Conservation (phyloP, 2,113 vertebrate species). For the Podarcis cretensis region DNA sequence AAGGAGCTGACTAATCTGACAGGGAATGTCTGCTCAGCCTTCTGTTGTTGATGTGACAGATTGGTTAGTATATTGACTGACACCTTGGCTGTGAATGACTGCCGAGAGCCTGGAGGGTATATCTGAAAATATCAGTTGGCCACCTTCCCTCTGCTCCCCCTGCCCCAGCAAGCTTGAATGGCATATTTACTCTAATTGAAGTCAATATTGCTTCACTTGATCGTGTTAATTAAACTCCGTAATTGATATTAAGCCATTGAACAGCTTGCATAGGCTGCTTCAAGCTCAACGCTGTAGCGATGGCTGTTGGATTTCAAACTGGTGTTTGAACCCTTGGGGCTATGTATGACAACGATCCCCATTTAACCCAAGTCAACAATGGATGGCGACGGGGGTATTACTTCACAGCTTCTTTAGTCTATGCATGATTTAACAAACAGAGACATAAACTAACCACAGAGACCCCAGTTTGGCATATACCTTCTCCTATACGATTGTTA, state of each 20-base stretch:
- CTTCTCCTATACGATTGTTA: neutral
- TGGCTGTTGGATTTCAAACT: constrained; percentile 58
- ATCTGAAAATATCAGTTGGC: constrained; percentile 45
- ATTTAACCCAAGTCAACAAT: constrained; percentile 39
- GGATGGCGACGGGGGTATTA: constrained; percentile 28
- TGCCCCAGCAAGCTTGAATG: constrained; percentile 40
- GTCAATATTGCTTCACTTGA: constrained; percentile 59
- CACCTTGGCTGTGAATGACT: neutral
- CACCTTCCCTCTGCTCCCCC: constrained; percentile 22
- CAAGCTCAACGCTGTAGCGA: constrained; percentile 49
- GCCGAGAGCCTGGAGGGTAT: constrained; percentile 5
- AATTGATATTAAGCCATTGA: constrained; percentile 70
- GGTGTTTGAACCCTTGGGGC: constrained; percentile 13
- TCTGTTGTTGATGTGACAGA: constrained; percentile 1
- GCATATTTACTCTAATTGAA: constrained; percentile 52
- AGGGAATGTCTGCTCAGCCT: neutral
- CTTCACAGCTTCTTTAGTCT: constrained; percentile 38
- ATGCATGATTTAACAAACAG: neutral
- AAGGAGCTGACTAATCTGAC: constrained; percentile 11
- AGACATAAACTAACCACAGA: constrained; percentile 6
- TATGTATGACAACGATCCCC: constrained; percentile 45
- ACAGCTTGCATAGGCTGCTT: constrained; percentile 64
- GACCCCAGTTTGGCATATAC: constrained; percentile 19
- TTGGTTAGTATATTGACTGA: constrained; percentile 36
- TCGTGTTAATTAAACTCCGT: constrained; percentile 69